Percentiles rank a stretch among this genome's conserved stretches.
Conservation (phyloP, 1,140 invertebrate species). For the Cydia amplana region DNA sequence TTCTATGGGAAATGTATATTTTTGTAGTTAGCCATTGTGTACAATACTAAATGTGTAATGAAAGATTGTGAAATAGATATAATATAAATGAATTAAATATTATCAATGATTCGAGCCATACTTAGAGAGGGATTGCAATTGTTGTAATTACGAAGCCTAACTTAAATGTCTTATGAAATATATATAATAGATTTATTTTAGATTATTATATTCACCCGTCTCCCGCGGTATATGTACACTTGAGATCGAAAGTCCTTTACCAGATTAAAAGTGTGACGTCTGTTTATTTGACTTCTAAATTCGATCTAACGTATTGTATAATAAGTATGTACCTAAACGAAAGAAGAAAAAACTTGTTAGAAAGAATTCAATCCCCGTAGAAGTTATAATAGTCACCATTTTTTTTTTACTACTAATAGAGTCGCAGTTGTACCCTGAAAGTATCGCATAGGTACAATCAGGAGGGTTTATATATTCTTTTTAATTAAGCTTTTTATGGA, state of each 20-base stretch:
- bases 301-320: too few species aligned
- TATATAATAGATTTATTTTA: constrained; percentile 66
- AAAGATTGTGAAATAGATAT: constrained; percentile 39
- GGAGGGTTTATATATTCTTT: too few species aligned
- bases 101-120: constrained; percentile 66
- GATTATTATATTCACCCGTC: constrained; percentile 65
- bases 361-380: too few species aligned
- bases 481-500: too few species aligned
- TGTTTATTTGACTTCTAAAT: neutral
- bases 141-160: constrained; percentile 62
- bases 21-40: constrained; percentile 44
- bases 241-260: constrained; percentile 32
- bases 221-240: constrained; percentile 51
- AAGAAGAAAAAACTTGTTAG: too few species aligned
- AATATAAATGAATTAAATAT: constrained; percentile 50
- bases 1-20: constrained; percentile 47
- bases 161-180: constrained; percentile 76
- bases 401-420: too few species aligned
- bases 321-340: too few species aligned
- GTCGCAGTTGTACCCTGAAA: too few species aligned
- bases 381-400: too few species aligned
- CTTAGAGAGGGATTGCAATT: constrained; percentile 55
- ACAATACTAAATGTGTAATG: constrained; percentile 46
- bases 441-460: too few species aligned
- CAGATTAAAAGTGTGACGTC: neutral